Evolutionary conservation across 2,888 invertebrate species (phyloP).

Genomic region (Volucella inanis): DNA sequence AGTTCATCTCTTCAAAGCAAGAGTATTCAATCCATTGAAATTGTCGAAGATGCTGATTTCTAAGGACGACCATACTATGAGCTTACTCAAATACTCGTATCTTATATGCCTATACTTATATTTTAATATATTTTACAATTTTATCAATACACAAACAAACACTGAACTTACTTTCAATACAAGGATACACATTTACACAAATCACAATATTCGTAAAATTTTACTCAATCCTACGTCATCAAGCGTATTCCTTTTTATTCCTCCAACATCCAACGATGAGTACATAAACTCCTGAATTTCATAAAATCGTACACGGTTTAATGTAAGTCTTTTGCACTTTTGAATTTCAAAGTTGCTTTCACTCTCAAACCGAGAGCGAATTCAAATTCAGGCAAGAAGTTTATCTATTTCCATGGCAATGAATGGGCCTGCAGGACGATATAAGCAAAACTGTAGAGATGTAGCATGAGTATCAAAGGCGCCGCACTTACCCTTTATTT

Average conservation of each 20-base stretch:
- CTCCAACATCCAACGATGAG: too few species aligned
- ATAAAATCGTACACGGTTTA: too few species aligned
- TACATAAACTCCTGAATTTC: too few species aligned
- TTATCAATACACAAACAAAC: constrained; percentile 4
- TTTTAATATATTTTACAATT: constrained; percentile 1
- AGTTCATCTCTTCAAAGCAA: constrained; percentile 67
- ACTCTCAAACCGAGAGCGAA: too few species aligned
- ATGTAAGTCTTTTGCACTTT: too few species aligned
- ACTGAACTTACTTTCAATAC: neutral
- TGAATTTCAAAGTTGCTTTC: too few species aligned
- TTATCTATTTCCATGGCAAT: too few species aligned
- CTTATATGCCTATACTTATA: neutral
- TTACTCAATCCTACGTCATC: neutral
- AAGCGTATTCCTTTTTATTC: neutral
- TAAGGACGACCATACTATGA: constrained; percentile 29
- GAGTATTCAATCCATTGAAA: constrained; percentile 52
- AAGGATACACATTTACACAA: neutral
- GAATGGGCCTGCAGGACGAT: too few species aligned
- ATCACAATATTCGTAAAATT: neutral
- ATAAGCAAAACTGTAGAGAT: too few species aligned
- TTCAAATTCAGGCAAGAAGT: too few species aligned
- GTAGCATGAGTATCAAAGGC: too few species aligned
- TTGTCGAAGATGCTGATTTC: constrained; percentile 58
- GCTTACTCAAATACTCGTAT: neutral
- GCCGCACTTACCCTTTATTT: too few species aligned